These are phyloP conservation scores for Saccostrea glomerata DNA, from an alignment of 1,140 invertebrate species.

Conservation along the genomic window DNA sequence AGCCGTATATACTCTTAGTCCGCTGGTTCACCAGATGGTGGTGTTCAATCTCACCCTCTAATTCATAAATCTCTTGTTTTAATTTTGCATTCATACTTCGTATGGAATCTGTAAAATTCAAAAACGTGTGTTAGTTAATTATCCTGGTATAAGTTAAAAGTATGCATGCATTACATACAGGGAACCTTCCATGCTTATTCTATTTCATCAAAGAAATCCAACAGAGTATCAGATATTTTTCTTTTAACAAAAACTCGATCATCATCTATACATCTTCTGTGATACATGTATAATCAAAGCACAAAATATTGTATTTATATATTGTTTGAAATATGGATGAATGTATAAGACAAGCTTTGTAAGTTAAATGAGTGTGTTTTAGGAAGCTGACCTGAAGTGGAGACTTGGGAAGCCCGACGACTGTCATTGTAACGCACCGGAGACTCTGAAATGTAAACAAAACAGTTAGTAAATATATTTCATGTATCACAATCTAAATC, in stretches of 20 bases:
- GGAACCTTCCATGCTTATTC: too few relatives aligned
- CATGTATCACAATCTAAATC: too few relatives aligned
- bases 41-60: constrained; percentile 64
- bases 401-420: constrained; percentile 54
- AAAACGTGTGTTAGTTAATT: neutral
- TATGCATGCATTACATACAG: too few relatives aligned
- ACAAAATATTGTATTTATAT: too few relatives aligned
- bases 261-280: too few relatives aligned
- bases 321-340: too few relatives aligned
- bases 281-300: too few relatives aligned
- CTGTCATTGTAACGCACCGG: constrained; percentile 49
- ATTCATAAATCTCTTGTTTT: constrained; percentile 60
- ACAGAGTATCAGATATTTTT: too few relatives aligned
- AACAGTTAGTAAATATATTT: neutral
- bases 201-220: too few relatives aligned
- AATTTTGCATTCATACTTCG: constrained; percentile 63
- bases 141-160: too few relatives aligned
- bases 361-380: neutral
- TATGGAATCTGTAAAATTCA: constrained; percentile 57
- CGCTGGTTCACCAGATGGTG: constrained; percentile 56
- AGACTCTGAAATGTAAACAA: constrained; percentile 51
- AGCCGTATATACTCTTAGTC: constrained; percentile 50
- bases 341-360: neutral
- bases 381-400: constrained; percentile 51
- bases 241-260: too few relatives aligned